Evolutionary conservation across 1,140 invertebrate species (phyloP).

Genomic region (Drosophila setifemur): DNA sequence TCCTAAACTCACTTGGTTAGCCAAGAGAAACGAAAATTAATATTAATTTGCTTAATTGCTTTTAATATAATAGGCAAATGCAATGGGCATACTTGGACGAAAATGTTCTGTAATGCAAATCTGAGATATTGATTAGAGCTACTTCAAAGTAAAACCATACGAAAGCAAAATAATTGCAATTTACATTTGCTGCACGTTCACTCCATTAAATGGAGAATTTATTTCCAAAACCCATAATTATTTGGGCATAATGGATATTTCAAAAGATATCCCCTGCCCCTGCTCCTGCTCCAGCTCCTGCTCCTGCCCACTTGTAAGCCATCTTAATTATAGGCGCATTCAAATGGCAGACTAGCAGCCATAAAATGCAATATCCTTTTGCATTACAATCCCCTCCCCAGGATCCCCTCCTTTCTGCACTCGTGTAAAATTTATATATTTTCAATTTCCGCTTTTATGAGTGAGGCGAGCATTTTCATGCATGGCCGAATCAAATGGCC

Average conservation of each 20-base stretch:
- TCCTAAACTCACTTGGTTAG: background rate
- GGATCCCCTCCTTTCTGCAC: background rate
- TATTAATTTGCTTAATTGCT: slow-evolving; percentile 8
- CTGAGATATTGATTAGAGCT: background rate
- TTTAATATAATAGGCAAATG: slow-evolving; percentile 19
- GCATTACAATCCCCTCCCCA: background rate
- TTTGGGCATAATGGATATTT: slow-evolving; percentile 5
- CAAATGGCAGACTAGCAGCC: slow-evolving; percentile 9
- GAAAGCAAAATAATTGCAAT: slow-evolving; percentile 1
- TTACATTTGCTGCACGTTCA: slow-evolving; percentile 18
- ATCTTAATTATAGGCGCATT: slow-evolving; percentile 41
- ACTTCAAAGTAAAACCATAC: slow-evolving; percentile 18
- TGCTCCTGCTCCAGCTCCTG: background rate
- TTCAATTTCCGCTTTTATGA: slow-evolving; percentile 75
- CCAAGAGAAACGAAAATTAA: slow-evolving; percentile 1
- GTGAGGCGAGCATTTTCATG: slow-evolving; percentile 62
- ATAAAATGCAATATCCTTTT: slow-evolving; percentile 58
- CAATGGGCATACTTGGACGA: background rate
- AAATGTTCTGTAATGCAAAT: slow-evolving; percentile 33
- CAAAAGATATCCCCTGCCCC: background rate
- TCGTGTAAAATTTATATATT: slow-evolving; percentile 67
- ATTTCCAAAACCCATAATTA: slow-evolving; percentile 9
- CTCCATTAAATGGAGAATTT: slow-evolving; percentile 15
- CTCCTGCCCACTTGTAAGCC: slow-evolving; percentile 19
- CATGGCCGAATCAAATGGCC: slow-evolving; percentile 67